phyloP scores from a whole-genome alignment of 2,113 vertebrate genomes.

The Sclerurus mexicanus region DNA sequence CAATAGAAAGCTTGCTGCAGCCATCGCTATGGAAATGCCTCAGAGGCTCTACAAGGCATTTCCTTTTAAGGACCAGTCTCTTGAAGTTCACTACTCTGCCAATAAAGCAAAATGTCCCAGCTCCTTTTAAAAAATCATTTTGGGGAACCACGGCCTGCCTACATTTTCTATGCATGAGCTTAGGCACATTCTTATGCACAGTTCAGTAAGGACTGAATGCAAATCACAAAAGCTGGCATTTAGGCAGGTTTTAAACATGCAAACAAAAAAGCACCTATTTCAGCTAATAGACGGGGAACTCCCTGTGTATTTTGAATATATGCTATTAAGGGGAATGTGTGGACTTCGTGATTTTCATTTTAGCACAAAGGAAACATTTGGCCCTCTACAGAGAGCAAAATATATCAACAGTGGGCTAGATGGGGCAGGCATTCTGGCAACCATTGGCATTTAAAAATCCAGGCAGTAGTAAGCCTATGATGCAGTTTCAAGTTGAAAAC shows the following conservation, averaged over 20 bases:
- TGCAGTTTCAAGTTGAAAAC: background rate
- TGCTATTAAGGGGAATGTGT: background rate
- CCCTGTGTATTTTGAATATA: background rate
- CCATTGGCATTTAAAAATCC: background rate
- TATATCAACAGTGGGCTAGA: background rate
- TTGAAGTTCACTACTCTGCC: conserved; percentile 3
- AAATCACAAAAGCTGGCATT: conserved; percentile 1
- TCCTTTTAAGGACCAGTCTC: conserved; percentile 52
- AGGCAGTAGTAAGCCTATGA: background rate
- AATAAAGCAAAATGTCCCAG: background rate
- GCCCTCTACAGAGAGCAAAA: conserved; percentile 3
- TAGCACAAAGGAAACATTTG: conserved; percentile 8
- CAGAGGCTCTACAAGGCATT: background rate
- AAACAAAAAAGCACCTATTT: conserved; percentile 1
- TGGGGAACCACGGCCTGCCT: background rate
- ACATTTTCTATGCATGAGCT: background rate
- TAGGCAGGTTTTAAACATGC: background rate
- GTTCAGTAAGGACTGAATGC: background rate
- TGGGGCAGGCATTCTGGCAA: conserved; percentile 9
- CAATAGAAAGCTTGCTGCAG: background rate
- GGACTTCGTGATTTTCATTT: conserved; percentile 15
- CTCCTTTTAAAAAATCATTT: conserved; percentile 1
- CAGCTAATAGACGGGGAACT: background rate
- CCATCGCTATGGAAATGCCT: background rate
- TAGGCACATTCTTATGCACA: background rate